Conservation (phyloP, 2,888 invertebrate genomes). For the Hemaris fuciformis region DNA sequence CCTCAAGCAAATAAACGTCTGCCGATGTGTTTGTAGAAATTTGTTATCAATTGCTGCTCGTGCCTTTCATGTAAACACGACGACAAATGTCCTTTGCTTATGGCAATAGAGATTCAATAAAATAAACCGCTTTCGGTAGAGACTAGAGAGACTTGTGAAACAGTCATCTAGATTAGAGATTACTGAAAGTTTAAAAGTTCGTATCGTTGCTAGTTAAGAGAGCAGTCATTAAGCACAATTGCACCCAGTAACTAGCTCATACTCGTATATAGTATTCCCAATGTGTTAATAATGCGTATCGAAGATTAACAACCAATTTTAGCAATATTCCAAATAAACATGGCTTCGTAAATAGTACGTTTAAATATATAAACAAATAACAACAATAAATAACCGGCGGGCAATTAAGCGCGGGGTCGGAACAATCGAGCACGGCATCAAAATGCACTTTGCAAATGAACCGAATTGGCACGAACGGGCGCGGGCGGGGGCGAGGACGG, state of each 20-base stretch:
- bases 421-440: conserved; percentile 72
- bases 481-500: conserved; percentile 25
- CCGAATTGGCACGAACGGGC: conserved; percentile 49
- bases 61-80: conserved; percentile 63
- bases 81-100: conserved; percentile 25
- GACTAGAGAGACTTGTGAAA: not conserved
- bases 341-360: conserved; percentile 47
- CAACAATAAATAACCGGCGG: conserved; percentile 73
- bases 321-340: conserved; percentile 43
- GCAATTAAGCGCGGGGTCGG: conserved; percentile 74
- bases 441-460: conserved; percentile 82
- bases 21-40: conserved; percentile 75
- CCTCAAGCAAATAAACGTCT: conserved; percentile 74
- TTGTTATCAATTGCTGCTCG: conserved; percentile 73
- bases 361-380: conserved; percentile 63
- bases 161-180: too few species aligned
- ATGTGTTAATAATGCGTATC: not conserved
- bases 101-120: conserved; percentile 14
- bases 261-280: too few species aligned
- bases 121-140: not conserved
- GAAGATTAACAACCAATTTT: conserved; percentile 25
- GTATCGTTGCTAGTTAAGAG: too few species aligned
- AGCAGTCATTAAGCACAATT: too few species aligned
- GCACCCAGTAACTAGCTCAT: too few species aligned
- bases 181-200: too few species aligned